These are phyloP conservation scores for Adelges cooleyi DNA, from an alignment of 1,140 invertebrate species.

Conservation along the genomic window DNA sequence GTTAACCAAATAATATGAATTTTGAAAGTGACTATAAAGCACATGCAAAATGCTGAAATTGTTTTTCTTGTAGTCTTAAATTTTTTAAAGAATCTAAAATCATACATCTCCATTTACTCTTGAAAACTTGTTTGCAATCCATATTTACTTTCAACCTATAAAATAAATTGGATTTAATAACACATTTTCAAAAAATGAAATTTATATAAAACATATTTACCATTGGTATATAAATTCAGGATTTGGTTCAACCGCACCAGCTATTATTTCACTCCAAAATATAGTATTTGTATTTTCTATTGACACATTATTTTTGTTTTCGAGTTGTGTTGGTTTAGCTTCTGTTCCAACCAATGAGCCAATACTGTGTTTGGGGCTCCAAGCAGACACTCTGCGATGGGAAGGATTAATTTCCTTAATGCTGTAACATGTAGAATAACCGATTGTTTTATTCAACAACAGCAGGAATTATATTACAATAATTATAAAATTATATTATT, in stretches of 20 bases:
- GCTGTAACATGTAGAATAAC: background rate
- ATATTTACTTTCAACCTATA: conserved; percentile 35
- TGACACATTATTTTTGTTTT: conserved; percentile 43
- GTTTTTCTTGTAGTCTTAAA: background rate
- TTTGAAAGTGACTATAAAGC: no score
- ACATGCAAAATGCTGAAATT: background rate
- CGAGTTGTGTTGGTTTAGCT: conserved; percentile 63
- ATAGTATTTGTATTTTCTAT: conserved; percentile 19
- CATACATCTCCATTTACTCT: background rate
- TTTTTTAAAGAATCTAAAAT: background rate
- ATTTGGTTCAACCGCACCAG: conserved; percentile 64
- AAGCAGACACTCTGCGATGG: conserved; percentile 44
- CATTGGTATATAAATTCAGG: conserved; percentile 58
- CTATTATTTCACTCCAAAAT: conserved; percentile 60
- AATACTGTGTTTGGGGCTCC: conserved; percentile 69
- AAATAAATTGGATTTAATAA: conserved; percentile 35
- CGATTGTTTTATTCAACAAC: no score
- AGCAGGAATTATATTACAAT: background rate
- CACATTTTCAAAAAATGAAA: conserved; percentile 1
- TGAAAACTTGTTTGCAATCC: background rate
- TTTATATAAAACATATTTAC: conserved; percentile 47
- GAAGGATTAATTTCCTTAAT: conserved; percentile 25
- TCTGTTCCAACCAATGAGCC: conserved; percentile 66
- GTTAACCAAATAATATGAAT: no score
- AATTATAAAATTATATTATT: background rate